These are phyloP conservation scores for Drosophila pseudotalamancana DNA, from an alignment of 2,888 invertebrate genomes.

Conservation along the genomic window DNA sequence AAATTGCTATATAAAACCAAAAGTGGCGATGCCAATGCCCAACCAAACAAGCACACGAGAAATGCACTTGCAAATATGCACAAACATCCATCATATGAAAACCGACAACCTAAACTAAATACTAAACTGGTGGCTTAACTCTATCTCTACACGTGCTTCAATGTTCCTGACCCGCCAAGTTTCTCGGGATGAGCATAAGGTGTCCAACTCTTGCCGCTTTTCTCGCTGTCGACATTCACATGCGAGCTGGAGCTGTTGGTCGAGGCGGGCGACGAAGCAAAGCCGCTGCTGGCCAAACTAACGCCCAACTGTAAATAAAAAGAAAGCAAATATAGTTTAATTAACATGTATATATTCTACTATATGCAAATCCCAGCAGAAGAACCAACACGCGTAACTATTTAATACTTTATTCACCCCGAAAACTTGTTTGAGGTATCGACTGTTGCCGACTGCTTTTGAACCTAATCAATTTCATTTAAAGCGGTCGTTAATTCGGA, in stretches of 20 bases:
- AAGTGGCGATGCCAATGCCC: slow-evolving; percentile 48
- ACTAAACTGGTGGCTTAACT: slow-evolving; percentile 20
- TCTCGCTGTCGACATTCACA: slow-evolving; percentile 18
- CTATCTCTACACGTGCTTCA: slow-evolving; percentile 41
- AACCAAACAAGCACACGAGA: slow-evolving; percentile 43
- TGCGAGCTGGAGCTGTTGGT: slow-evolving; percentile 36
- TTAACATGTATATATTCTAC: slow-evolving; percentile 37
- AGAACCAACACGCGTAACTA: slow-evolving; percentile 28
- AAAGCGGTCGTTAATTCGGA: slow-evolving; percentile 44
- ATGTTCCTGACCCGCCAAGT: slow-evolving; percentile 15
- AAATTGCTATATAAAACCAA: slow-evolving; percentile 53
- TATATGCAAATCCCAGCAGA: slow-evolving; percentile 19
- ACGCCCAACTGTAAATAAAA: slow-evolving; percentile 59
- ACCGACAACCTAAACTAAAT: slow-evolving; percentile 58
- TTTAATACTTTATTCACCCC: background rate
- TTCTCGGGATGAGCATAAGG: slow-evolving; percentile 39
- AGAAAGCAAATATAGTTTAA: slow-evolving; percentile 31
- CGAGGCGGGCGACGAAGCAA: slow-evolving; percentile 53
- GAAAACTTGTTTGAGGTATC: slow-evolving; percentile 44
- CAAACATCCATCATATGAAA: slow-evolving; percentile 22
- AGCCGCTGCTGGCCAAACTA: slow-evolving; percentile 68
- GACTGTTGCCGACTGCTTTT: slow-evolving; percentile 18
- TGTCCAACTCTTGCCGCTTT: slow-evolving; percentile 40
- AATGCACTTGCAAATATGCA: slow-evolving; percentile 16
- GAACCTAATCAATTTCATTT: slow-evolving; percentile 39